Evolutionary conservation across 2,113 vertebrate genomes (phyloP), one percentile per base, ranked within the genome.

Genomic region (Picathartes gymnocephalus): DNA sequence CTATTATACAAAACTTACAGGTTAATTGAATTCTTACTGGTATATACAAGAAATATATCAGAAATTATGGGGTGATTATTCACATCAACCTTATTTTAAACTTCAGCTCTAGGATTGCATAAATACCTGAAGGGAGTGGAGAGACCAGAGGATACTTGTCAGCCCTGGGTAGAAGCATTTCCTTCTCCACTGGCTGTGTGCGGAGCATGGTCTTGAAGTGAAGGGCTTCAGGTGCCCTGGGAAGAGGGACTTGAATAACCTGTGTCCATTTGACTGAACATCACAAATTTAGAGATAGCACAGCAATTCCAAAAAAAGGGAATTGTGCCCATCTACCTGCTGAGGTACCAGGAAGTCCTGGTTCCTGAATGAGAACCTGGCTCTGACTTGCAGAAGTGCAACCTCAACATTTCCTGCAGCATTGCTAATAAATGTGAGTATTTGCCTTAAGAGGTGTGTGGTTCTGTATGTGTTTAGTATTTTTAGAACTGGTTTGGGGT

Each of bases 131-230:
- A 60, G 62, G 25, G 31, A 69, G 15, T 31, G 71, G 48, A 27
- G 57, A 44, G 71, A 16, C 5, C 48, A 51, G 85, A 42, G 65
- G 48, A 11, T 45, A 27, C 17, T 12, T 50, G 48, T 40, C 37
- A 35, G 18, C 28, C 31, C 51, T 61, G 4, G 10, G 70, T 3
- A 33, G 74, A 5, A 68, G 9, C 0, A 0, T n/a, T 28, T 10
- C 42, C 48, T 14, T 20, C 37, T 90, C 12, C 31, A 3, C 37
- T 33, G 58, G 2, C 44, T n/a, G 14, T 0, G 0, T 1, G 14
- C n/a, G 33, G 53, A n/a, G 11, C 37, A 2, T 9, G 31, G 1
- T 13, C 50, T 83, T 23, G 48, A 7, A 33, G 10, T 16, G 15
- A 21, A 40, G 33, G 33, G 37, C 50, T 81, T 15, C 45, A 33